Percentiles rank a stretch among this genome's conserved stretches.
Evolutionary conservation across 2,888 invertebrate species (phyloP).

Genomic region (Lampropteryx suffumata): DNA sequence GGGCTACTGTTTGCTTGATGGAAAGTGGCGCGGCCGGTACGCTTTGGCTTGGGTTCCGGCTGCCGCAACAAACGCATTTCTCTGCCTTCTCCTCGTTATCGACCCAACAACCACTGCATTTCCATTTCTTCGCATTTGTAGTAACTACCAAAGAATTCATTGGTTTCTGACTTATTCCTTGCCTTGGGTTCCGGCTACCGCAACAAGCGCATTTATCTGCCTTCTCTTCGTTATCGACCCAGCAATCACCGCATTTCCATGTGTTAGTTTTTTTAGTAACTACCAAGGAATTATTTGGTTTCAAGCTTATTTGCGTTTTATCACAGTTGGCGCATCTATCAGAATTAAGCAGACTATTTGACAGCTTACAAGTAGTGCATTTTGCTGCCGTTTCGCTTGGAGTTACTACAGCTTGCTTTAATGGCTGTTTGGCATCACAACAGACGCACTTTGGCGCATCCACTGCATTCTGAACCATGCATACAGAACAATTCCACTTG

Average conservation of each 20-base stretch:
- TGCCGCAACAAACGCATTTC: conserved; percentile 55
- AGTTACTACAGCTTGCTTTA: conserved; percentile 2
- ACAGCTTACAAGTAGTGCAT: conserved; percentile 49
- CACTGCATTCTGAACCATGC: conserved; percentile 53
- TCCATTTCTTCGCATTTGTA: conserved; percentile 44
- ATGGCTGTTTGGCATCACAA: conserved; percentile 49
- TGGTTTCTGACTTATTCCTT: conserved; percentile 12
- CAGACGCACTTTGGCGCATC: conserved; percentile 52
- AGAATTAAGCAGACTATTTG: conserved; percentile 35
- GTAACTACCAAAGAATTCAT: conserved; percentile 3
- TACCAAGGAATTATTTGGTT: background rate
- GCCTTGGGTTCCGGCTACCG: conserved; percentile 42
- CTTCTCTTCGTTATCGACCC: conserved; percentile 48
- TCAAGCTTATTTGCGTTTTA: conserved; percentile 30
- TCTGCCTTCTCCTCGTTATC: conserved; percentile 43
- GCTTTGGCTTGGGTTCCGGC: conserved; percentile 36
- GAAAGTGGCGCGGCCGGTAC: background rate
- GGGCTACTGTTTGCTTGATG: background rate
- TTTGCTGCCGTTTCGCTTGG: conserved; percentile 27
- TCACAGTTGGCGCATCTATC: conserved; percentile 52
- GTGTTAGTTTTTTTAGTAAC: conserved; percentile 26
- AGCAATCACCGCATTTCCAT: conserved; percentile 60
- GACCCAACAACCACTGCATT: conserved; percentile 56
- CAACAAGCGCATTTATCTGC: conserved; percentile 53
- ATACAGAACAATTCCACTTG: conserved; percentile 49